phyloP scores from a whole-genome alignment of 2,888 invertebrate genomes.

The Yponomeuta sedellus region DNA sequence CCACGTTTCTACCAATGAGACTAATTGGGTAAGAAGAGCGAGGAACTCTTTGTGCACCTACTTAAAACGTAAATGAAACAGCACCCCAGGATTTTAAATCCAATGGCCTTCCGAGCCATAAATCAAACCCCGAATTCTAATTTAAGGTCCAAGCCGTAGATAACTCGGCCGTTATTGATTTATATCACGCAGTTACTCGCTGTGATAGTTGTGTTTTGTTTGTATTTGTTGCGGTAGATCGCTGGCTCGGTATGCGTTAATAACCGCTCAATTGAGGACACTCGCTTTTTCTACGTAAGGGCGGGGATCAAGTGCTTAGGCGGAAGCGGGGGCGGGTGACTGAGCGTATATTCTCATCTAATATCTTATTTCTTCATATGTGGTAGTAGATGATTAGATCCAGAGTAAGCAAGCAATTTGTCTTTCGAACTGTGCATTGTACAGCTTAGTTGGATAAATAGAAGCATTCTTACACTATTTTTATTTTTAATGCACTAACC shows the following conservation, averaged over 20 bases:
- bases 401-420: background rate
- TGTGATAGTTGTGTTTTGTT: conserved; percentile 6
- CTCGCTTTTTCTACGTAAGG: conserved; percentile 26
- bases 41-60: too few species aligned
- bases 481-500: too few species aligned
- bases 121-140: conserved; percentile 5
- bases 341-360: background rate
- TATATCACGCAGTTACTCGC: background rate
- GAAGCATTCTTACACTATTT: too few species aligned
- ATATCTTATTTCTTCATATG: too few species aligned
- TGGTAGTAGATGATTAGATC: background rate
- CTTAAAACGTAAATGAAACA: background rate
- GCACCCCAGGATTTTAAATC: background rate
- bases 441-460: too few species aligned
- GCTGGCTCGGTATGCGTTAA: conserved; percentile 38
- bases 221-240: conserved; percentile 13
- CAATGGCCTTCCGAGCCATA: background rate
- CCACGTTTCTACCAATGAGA: too few species aligned
- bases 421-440: too few species aligned
- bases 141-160: background rate
- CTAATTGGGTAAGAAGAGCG: too few species aligned
- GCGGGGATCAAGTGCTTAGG: background rate
- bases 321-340: background rate
- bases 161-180: background rate
- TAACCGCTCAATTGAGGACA: conserved; percentile 59